Evolutionary conservation across 2,888 invertebrate genomes (phyloP), one percentile per base, ranked within the genome.

Genomic region (Hyppa rectilinea): DNA sequence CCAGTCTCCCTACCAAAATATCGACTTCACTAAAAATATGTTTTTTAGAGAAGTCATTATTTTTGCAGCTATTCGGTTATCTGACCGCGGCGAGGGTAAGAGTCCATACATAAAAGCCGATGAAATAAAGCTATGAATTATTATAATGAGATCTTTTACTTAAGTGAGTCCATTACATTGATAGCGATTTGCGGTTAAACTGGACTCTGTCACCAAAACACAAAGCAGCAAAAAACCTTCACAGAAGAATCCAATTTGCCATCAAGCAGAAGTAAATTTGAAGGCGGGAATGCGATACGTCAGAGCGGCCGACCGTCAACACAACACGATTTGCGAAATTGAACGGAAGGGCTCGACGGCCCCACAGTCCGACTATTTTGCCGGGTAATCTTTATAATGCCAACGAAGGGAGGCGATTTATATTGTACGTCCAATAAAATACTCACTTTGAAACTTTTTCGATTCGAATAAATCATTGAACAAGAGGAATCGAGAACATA

Each of bases 241-340:
- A 75, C 83, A 87, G 88, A 88, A 87, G 86, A 90, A 92, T 88
- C 88, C 90, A 89, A 91, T 91, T 91, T 91, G 88, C 89, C 66
- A 89, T 90, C 87, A 88, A 86, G 82, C 62, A 88, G 84, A 84
- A 87, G 86, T 85, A 86, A 87, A 89, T 87, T 87, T 82, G 83
- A 80, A 78, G 85, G 85, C 81, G 80, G 87, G 85, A 88, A 86
- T 82, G 85, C 87, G 90, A 91, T 92, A 91, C 89, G 88, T 89
- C 92, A 89, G 87, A 84, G 81, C 86, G 87, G 74, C 78, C 80
- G 87, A 85, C 87, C 85, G 86, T 82, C 86, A 85, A 84, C 87
- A 86, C 87, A 85, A 89, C 88, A 88, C 89, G 91, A 91, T 92
- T 91, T 92, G 87, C 87, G 90, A 92, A 92, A 92, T 92, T 91